Base-by-base conservation (phyloP, 2,113 vertebrate genomes). In the Cyanistes caeruleus region DNA sequence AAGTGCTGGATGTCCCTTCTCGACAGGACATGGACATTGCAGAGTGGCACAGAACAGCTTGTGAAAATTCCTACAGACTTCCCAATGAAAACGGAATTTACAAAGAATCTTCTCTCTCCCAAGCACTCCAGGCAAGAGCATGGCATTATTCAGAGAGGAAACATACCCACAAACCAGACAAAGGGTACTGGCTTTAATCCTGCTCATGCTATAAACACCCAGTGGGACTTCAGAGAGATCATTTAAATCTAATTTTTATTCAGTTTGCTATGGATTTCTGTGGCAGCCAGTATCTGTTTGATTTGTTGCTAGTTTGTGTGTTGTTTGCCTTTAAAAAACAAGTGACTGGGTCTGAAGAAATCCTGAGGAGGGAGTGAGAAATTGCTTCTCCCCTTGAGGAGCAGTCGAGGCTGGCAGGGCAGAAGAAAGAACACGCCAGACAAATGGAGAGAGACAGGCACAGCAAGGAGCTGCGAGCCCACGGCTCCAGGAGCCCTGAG, bases 311-410 rank as follows among this genome's bases (percentile, higher is more conserved):
- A 11, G 13, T 65, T 65, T 81, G 39, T 75, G 56, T 84, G 55
- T 18, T 84, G 51, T 84, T 90, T 75, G 89, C 56, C 64, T 84
- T 86, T 84, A 63, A 81, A 77, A 87, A 88, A 41, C 63, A 90
- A 93, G 64, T 7, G 21, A 27, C 64, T 35, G 52, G 46, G 13
- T 86, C 89, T 95, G 95, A 86, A 93, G 83, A 95, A 96, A 95
- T 92, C 60, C 43, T 52, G 51, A 23, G 94, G 86, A 93, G 39
- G 59, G 86, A 90, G 59, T 59, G 76, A 95, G 72, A 95, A 97
- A 96, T 75, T 86, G 60, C 68, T 90, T 92, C 86, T 95, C 60
- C 83, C 96, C 95, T 90, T 74, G 83, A 96, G 94, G 55, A 93
- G 76, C 62, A 94, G 88, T 59, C 90, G 79, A 89, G 87, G 35